Evolutionary conservation across 2,797 vertebrate genomes (phyloP), one percentile per base, ranked within the genome.

Genomic region (Trachops cirrhosus): DNA sequence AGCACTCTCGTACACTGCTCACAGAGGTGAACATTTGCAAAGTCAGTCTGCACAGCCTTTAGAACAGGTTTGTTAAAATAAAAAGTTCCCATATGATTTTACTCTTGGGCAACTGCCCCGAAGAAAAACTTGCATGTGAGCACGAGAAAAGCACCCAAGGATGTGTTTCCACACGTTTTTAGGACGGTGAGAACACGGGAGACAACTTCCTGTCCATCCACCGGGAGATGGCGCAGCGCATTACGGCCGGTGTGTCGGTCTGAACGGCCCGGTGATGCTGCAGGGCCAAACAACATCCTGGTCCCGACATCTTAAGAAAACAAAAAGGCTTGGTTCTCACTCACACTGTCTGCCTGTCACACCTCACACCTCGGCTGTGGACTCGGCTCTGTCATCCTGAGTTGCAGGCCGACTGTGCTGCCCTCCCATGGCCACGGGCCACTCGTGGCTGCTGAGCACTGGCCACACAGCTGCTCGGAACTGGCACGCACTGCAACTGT

Each of bases 21-120:
- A 54, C 2, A 82, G 46, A 88, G 62, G 24, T 67, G 41, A 52
- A 86, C 78, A 57, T 34, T 8, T 95, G 22, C 21, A 22, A 88
- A 67, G 52, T 37, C 48, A 67, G 18, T 34, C 54, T 21, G 52
- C 50, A 32, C 11, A 86, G 86, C 2, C 12, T 80, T 92, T 83
- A 34, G 83, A 29, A 75, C 74, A 34, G 16, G 64, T 32, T 24
- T 79, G 41, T 93, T 87, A 77, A 84, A 67, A 68, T 41, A 52
- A 29, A 71, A 88, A 79, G 6, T n/a, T 18, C 57, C 19, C 54
- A 34, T 52, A 34, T 78, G 34, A 83, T 70, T 64, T 92, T 78
- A 70, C 70, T 89, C 59, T 48, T 68, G 41, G 24, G 29, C 41
- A 39, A 50, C 73, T 64, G 54, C 18, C 32, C 15, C 52, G 44